Evolutionary conservation across 2,797 vertebrate genomes (phyloP), one percentile per base, ranked within the genome.

Genomic region (Crenuchus spilurus): DNA sequence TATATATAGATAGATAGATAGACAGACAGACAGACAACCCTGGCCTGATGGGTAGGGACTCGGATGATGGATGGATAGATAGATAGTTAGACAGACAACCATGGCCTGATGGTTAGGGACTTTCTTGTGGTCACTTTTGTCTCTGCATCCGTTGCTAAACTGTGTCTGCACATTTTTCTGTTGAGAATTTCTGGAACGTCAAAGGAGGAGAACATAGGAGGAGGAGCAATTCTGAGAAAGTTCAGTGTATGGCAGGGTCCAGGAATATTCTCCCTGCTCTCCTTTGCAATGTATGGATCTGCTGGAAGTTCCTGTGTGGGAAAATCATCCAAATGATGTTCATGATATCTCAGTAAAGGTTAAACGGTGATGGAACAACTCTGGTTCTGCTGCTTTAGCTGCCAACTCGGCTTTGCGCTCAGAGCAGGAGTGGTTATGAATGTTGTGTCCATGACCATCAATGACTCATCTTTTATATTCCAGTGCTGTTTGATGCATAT

Each of bases 381-480:
- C 64, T 7, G 54, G 20, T 52, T 62, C 55, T 61, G 55, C 55
- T 7, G 18, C 52, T 35, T 51, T 26, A 44, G 37, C 54, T 55
- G 55, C 13, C 35, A 66, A 42, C 44, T 33, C 26, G 31, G 46
- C 20, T 26, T n/a, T 2, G 13, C 33, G 18, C 11, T 33, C 46
- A 51, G 31, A 20, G 48, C 13, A 37, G 18, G n/a, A 14, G 5
- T 35, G 31, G 33, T 66, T 66, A 52, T 13, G 14, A 24, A 2
- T 4, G 2, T 33, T 49, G 2, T 20, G 49, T 65, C 26, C 44
- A 26, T 65, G 28, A 48, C 28, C 63, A 51, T 39, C 65, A 41
- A 28, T 41, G 37, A 13, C 24, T 68, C 51, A 55, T 39, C 65
- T 26, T 67, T 52, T 67, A 51, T 8, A 18, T 39, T 30, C 54